These are phyloP conservation scores for Halichoeres trimaculatus DNA, from an alignment of 2,113 vertebrate genomes.

Conservation along the genomic window DNA sequence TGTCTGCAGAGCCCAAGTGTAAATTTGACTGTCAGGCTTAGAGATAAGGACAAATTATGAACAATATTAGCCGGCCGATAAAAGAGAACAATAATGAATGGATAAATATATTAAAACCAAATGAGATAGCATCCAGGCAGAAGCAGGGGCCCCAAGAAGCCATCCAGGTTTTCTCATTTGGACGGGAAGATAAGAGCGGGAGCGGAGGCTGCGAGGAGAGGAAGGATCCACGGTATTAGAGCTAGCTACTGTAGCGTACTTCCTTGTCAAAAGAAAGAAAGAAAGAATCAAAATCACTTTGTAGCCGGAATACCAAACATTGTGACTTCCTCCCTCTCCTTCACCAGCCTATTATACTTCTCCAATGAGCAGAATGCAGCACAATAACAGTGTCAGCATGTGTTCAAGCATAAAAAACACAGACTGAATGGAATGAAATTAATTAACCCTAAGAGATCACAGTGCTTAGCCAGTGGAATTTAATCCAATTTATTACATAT, in stretches of 20 bases:
- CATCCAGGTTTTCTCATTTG: conserved; percentile 78
- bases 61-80: conserved; percentile 83
- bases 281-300: conserved; percentile 71
- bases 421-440: conserved; percentile 81
- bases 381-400: conserved; percentile 81
- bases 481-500: conserved; percentile 84
- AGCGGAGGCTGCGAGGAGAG: conserved; percentile 46
- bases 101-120: conserved; percentile 83
- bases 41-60: conserved; percentile 85
- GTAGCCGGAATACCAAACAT: conserved; percentile 70
- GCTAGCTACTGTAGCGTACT: conserved; percentile 63
- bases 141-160: conserved; percentile 69
- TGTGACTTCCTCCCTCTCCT: conserved; percentile 59
- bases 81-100: conserved; percentile 81
- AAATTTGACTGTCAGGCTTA: conserved; percentile 80
- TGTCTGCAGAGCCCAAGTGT: conserved; percentile 72
- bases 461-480: conserved; percentile 80
- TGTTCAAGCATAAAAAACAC: conserved; percentile 81
- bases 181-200: conserved; percentile 73
- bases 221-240: conserved; percentile 71
- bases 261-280: conserved; percentile 60
- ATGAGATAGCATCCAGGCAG: conserved; percentile 80
- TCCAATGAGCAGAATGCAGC: conserved; percentile 71
- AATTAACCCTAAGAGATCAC: conserved; percentile 84
- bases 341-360: conserved; percentile 71